Base-by-base conservation (phyloP, 2,888 invertebrate species). In the Synergus japonicus region DNA sequence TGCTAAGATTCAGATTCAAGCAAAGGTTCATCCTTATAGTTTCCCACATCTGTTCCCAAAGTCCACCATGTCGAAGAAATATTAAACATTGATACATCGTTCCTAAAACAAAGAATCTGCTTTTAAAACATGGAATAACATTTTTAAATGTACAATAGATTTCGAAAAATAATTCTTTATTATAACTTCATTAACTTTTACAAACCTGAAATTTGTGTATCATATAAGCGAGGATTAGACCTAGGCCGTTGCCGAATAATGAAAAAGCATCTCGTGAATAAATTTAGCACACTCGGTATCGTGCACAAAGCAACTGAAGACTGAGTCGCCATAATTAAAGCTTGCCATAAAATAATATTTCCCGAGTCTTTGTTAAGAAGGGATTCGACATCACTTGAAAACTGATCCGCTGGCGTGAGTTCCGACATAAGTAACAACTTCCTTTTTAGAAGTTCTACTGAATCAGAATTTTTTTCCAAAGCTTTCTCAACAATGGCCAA, bases 41-140 rank as follows among this genome's bases (percentile, higher is more conserved):
- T 83, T 95, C 95, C 94, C 96, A 96, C 87, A 97, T 94, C 87
- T 95, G 95, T 92, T 97, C 97, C 93, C 95, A 95, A 80, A 96
- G 93, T 0, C 96, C 96, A 9, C 95, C 94, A 88, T 96, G 96
- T 77, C 95, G 94, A 29, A 96, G 89, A 88, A 95, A 96, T 69
- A 90, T 89, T 41, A 92, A 94, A 88, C 93, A 94, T 89, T 93
- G 94, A 83, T 93, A 93, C 76, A 94, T 86, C 90, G 94, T 88
- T 65, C 87, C 88, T 87, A 83, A 58, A 41, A 65, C 44, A 44
- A 44, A 44, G 37, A 13, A 13, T 49, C 18, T 12, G 43, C 15
- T 41, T n/a, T 60, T 60, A n/a, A 15, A 66, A 49, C 4, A 63
- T 10, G 1, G 43, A 58, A 60, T 22, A 9, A 18, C 3, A 18